These are phyloP conservation scores for Diarsia brunnea DNA, from an alignment of 2,888 invertebrate genomes.

Conservation along the genomic window DNA sequence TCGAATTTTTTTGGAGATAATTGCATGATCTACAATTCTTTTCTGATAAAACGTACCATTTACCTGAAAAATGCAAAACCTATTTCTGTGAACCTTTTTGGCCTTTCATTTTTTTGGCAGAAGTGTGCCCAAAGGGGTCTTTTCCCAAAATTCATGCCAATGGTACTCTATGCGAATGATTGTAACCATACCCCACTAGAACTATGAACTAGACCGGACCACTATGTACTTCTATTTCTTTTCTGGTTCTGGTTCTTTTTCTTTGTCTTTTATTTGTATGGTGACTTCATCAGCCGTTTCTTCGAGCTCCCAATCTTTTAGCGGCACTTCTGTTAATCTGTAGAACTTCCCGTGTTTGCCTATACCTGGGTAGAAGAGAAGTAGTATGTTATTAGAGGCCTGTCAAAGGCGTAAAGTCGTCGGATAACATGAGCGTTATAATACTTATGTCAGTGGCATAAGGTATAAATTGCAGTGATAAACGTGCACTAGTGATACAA, in stretches of 20 bases:
- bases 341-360: conserved; percentile 93
- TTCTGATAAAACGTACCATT: not conserved
- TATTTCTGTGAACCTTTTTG: no score
- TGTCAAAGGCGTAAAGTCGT: not conserved
- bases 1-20: not conserved
- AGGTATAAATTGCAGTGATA: not conserved
- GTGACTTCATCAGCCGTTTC: conserved; percentile 79
- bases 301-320: conserved; percentile 92
- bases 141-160: not conserved
- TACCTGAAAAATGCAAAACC: no score
- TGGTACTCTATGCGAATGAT: not conserved
- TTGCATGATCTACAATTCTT: not conserved
- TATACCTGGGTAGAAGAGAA: conserved; percentile 80
- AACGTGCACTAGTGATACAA: not conserved
- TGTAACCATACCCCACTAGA: no score
- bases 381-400: not conserved
- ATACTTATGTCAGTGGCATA: not conserved
- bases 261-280: conserved; percentile 55
- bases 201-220: not conserved
- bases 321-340: conserved; percentile 90
- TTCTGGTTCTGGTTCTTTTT: conserved; percentile 35
- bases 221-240: conserved; percentile 21
- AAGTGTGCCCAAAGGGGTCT: not conserved
- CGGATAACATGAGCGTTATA: not conserved
- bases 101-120: not conserved